These are phyloP conservation scores for Crotalus viridis DNA, from an alignment of 2,113 vertebrate species.

Conservation along the genomic window DNA sequence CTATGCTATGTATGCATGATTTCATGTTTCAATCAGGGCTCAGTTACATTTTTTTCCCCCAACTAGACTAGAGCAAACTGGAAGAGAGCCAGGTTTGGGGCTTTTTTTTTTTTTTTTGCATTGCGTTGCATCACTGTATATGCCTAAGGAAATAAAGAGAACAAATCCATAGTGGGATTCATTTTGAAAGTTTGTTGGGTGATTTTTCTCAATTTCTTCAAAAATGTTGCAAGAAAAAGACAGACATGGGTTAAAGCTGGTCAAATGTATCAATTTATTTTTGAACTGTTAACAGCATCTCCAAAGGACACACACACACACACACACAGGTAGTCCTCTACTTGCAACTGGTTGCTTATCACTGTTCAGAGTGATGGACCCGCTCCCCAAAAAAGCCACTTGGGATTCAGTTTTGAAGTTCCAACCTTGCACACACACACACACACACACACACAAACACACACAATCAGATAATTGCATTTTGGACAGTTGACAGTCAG, in stretches of 20 bases:
- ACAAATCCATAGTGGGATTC: not conserved
- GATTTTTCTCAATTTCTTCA: not conserved
- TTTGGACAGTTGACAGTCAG: not conserved
- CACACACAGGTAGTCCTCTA: too few relatives aligned
- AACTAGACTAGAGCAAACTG: not conserved
- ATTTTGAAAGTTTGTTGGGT: not conserved
- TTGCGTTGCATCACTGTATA: not conserved
- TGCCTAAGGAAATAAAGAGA: not conserved
- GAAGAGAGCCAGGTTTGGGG: not conserved
- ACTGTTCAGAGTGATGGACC: too few relatives aligned
- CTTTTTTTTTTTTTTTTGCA: not conserved
- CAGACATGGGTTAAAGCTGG: not conserved
- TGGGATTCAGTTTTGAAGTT: not conserved
- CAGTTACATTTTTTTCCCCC: not conserved
- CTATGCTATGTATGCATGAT: not conserved
- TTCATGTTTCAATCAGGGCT: not conserved
- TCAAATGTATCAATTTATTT: not conserved
- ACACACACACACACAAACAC: too few relatives aligned
- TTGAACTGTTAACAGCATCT: not conserved
- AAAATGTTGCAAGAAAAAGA: not conserved
- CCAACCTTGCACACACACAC: not conserved
- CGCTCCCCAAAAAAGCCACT: too few relatives aligned
- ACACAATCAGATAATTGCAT: not conserved
- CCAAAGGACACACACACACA: not conserved
- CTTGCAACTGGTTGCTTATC: too few relatives aligned